These are phyloP conservation scores for Ataeniobius toweri DNA, from an alignment of 2,797 vertebrate species.

Conservation along the genomic window DNA sequence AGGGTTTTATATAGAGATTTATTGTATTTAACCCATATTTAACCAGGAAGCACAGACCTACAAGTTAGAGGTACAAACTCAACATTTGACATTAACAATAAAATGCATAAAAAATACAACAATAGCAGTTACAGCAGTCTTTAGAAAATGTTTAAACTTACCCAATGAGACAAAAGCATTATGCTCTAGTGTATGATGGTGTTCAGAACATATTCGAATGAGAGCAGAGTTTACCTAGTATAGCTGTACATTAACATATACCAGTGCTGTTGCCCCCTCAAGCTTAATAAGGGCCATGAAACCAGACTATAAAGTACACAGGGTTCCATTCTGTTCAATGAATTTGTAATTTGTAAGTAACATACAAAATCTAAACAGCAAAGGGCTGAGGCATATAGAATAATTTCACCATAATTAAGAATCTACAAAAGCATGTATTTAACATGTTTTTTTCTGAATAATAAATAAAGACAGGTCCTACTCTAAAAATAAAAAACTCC, in stretches of 20 bases:
- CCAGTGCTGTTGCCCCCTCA: neutral
- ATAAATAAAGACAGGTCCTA: too few relatives aligned
- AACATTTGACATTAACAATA: neutral
- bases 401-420: neutral
- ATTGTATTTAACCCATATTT: neutral
- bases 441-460: too few relatives aligned
- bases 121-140: too few relatives aligned
- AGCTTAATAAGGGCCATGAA: neutral
- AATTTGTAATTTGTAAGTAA: neutral
- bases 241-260: neutral
- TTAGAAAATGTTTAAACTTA: neutral
- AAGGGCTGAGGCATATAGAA: neutral
- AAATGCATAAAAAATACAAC: neutral
- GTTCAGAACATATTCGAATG: neutral
- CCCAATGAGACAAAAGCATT: neutral
- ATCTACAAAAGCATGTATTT: neutral
- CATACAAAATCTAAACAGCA: neutral
- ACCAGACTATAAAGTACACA: neutral
- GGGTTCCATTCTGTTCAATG: neutral
- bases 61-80: neutral
- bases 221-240: neutral
- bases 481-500: too few relatives aligned
- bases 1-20: constrained; percentile 8
- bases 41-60: neutral
- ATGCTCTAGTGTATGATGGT: neutral